A percentile compares a stretch with the other conserved stretches of the same genome.
Conservation (phyloP, 1,140 invertebrate genomes). For the Portunus trituberculatus region DNA sequence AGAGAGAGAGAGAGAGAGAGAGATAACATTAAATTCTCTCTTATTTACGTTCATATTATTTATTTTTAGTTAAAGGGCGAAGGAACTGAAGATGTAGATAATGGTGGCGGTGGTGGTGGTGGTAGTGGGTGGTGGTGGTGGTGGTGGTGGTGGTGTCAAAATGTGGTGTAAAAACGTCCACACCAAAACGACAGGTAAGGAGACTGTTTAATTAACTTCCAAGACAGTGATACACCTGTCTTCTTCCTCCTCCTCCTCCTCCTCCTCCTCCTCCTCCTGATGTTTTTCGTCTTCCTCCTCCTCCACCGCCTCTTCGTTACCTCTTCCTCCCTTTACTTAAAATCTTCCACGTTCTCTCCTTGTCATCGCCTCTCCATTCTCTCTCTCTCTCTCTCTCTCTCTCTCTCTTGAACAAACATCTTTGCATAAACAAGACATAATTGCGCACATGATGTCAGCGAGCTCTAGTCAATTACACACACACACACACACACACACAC, state of each 20-base stretch:
- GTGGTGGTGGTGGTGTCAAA: too few relatives aligned
- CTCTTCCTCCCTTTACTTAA: not conserved
- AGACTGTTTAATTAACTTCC: too few relatives aligned
- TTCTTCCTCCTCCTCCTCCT: not conserved
- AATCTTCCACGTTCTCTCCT: not conserved
- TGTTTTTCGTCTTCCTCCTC: not conserved
- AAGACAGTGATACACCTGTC: not conserved
- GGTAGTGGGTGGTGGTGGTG: too few relatives aligned
- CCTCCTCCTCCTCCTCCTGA: not conserved
- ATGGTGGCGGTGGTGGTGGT: too few relatives aligned
- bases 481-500: constrained; percentile 6
- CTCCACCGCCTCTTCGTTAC: not conserved
- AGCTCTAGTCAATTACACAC: not conserved
- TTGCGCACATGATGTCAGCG: not conserved
- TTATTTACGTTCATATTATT: too few relatives aligned
- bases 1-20: too few relatives aligned
- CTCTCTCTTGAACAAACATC: not conserved
- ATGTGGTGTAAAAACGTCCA: too few relatives aligned
- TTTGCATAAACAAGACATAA: not conserved
- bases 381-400: constrained; percentile 20
- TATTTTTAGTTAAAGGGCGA: too few relatives aligned
- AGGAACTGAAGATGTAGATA: too few relatives aligned
- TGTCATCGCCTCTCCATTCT: not conserved
- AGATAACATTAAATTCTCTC: too few relatives aligned
- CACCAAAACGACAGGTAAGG: too few relatives aligned